Base-by-base conservation (phyloP, 2,113 vertebrate species). In the Prochilodus magdalenae region DNA sequence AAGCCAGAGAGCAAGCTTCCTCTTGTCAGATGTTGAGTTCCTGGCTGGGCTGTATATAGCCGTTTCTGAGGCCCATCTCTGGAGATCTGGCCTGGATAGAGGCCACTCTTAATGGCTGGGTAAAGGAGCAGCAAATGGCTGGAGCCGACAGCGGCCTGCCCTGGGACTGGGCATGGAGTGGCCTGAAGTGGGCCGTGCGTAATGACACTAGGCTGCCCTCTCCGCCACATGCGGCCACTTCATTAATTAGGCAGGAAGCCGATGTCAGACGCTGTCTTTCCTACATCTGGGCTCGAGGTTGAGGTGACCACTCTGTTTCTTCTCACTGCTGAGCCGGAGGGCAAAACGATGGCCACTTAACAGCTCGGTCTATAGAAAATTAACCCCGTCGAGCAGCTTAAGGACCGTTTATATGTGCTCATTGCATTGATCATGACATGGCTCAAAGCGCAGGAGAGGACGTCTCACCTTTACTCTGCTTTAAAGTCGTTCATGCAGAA, bases 71-170 rank as follows among this genome's bases (percentile, higher is more conserved):
- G 60, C 12, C 47, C 60, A 51, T 83, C 82, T 86, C 79, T 77
- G 77, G 85, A 85, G 78, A 76, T 72, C 74, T 75, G 79, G 65
- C 78, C 85, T 79, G 83, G 80, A 83, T 77, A 72, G 66, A 73
- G 79, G 55, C 79, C 67, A 75, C 51, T 79, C 73, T 82, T 88
- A 84, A 86, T 85, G 77, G 73, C 73, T n/a, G 24, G 22, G 80
- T 81, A 71, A 87, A 87, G 74, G 49, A 83, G 82, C 71, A 79
- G 81, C 75, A 81, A 81, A 81, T 77, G 76, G 77, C 81, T 72
- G 74, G 70, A 85, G 62, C n/a, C 83, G 83, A 85, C 83, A 83
- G 73, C 40, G 77, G 65, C 24, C 49, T 51, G 80, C 80, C 79
- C 51, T 57, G 67, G 67, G 75, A 83, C 55, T 76, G 60, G 63